Evolutionary conservation across 23 tunicate genomes (phyloP), one percentile per base, ranked within the genome.

Genomic region (Corella eumyota): DNA sequence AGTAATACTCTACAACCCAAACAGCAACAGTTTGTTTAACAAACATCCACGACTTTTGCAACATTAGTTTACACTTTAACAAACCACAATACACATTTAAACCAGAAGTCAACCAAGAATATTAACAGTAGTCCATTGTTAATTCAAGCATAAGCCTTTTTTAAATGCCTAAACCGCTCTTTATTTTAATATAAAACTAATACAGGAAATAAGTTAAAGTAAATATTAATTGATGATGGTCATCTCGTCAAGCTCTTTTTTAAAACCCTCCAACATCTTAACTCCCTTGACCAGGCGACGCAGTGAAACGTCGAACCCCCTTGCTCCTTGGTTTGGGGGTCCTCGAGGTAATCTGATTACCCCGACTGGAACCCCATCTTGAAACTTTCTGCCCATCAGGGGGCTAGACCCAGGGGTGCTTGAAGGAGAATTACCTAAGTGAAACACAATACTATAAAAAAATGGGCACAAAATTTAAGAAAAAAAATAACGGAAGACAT

Each of bases 341-440:
- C 95, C 95, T 29, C 58, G 36, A 1, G 95, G 95, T 30, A 86
- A 69, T 26, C 95, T 64, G 9, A 50, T 27, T 4, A 86, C 95
- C 20, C 95, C 95, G 4, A 62, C 66, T 48, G 95, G 95, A 6
- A 86, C 86, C 4, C 95, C 95, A 50, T 77, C 77, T 36, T 77
- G 85, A 57, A 77, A 77, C 49, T 86, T 86, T 52, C 95, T 52
- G 36, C 95, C 86, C 59, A 77, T 49, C 23, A 71, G 33, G 15
- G 95, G 95, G 56, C 95, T 86, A 0, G 86, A 70, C 30, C 95
- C 85, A 2, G 95, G 95, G 23, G 90, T 86, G 30, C 71, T 64
- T 2, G 66, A 65, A 9, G 95, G 95, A 6, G 95, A 86, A 64
- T 83, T 83, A 26, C 80, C 91, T 74, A 52, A n/a, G n/a, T n/a